A percentile compares a stretch with the other conserved stretches of the same genome.
phyloP scores from a whole-genome alignment of 2,113 vertebrate species.

The Mormoops blainvillei region DNA sequence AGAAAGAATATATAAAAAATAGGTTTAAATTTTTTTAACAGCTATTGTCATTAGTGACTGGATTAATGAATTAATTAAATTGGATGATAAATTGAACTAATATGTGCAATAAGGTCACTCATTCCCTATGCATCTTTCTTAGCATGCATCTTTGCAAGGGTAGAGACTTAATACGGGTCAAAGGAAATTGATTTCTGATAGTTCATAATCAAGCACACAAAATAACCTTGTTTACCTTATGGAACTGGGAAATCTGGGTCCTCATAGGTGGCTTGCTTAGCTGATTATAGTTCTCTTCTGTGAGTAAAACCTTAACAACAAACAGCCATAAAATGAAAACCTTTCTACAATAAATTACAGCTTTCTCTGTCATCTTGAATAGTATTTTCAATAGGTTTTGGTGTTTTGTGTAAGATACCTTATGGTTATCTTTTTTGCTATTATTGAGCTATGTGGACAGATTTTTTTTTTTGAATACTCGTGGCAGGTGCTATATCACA shows the following conservation, averaged over 20 bases:
- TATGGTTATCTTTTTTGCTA: neutral
- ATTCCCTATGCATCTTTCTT: neutral
- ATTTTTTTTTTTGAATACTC: neutral
- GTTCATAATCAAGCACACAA: neutral
- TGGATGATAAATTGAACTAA: neutral
- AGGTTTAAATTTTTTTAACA: neutral
- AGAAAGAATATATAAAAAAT: neutral
- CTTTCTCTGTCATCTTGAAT: neutral
- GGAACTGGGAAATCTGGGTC: neutral
- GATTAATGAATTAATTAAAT: neutral
- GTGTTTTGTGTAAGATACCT: neutral
- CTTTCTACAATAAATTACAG: neutral
- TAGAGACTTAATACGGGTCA: neutral
- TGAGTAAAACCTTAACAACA: neutral
- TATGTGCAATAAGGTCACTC: neutral
- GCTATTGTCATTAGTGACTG: neutral
- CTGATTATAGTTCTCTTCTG: neutral
- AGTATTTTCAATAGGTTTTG: neutral
- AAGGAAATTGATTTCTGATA: neutral
- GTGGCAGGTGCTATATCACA: neutral
- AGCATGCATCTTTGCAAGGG: neutral
- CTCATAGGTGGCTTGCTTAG: neutral
- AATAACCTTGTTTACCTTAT: neutral
- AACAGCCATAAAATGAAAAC: neutral
- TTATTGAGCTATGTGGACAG: neutral